phyloP scores from a whole-genome alignment of 2,888 invertebrate species.

The Sicus ferrugineus region DNA sequence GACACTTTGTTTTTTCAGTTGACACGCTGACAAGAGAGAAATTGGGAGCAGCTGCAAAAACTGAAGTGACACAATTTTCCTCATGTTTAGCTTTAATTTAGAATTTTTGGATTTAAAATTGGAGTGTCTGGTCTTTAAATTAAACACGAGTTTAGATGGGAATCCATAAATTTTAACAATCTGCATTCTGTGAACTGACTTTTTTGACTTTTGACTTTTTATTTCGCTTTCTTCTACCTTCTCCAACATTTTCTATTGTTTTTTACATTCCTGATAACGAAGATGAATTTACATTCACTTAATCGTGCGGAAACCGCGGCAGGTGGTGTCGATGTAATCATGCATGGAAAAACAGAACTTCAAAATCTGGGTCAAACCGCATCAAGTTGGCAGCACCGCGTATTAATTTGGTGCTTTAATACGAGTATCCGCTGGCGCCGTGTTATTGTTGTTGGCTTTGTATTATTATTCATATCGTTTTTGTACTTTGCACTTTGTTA shows the following conservation, averaged over 20 bases:
- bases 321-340: neutral
- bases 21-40: slow-evolving; percentile 14
- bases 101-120: neutral
- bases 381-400: slow-evolving; percentile 9
- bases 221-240: neutral
- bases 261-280: too few species aligned
- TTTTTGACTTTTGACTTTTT: neutral
- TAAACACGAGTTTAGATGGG: neutral
- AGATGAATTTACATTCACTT: neutral
- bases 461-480: neutral
- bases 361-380: slow-evolving; percentile 14
- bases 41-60: slow-evolving; percentile 29
- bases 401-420: slow-evolving; percentile 1
- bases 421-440: neutral
- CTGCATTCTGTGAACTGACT: neutral
- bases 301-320: neutral
- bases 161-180: neutral
- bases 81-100: slow-evolving; percentile 14
- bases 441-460: neutral
- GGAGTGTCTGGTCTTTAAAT: neutral
- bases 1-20: slow-evolving; percentile 13
- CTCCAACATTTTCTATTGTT: neutral
- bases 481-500: neutral
- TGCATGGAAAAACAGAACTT: neutral
- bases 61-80: slow-evolving; percentile 28